Conservation (phyloP, 2,888 invertebrate genomes). For the Osmoderma eremita region DNA sequence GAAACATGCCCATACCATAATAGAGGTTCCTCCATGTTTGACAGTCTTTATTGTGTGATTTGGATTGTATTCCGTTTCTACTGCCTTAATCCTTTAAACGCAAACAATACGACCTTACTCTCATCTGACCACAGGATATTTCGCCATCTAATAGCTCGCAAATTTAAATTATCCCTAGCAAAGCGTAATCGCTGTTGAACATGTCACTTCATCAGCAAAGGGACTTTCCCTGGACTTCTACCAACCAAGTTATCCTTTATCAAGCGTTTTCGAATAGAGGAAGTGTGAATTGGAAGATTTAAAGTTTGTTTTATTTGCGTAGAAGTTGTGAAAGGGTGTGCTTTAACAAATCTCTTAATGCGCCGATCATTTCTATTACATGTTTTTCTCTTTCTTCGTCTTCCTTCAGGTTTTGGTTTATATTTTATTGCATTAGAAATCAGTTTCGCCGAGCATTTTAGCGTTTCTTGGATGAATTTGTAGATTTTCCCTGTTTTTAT, state of each 20-base stretch:
- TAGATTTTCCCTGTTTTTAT: too few species aligned
- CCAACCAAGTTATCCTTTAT: not conserved
- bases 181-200: too few species aligned
- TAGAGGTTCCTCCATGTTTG: constrained; percentile 6
- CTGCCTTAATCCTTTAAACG: not conserved
- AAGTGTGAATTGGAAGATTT: too few species aligned
- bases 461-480: too few species aligned
- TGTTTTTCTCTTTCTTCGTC: constrained; percentile 1
- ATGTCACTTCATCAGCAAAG: not conserved
- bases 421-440: too few species aligned
- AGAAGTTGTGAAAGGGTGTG: too few species aligned
- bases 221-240: not conserved
- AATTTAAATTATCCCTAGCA: too few species aligned
- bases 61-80: not conserved
- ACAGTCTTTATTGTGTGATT: constrained; percentile 2
- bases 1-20: constrained; percentile 5
- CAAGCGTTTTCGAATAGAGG: not conserved
- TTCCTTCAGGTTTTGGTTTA: constrained; percentile 3
- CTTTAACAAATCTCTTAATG: too few species aligned
- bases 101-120: constrained; percentile 9
- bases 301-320: too few species aligned
- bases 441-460: too few species aligned
- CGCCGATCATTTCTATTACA: not conserved
- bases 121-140: too few species aligned
- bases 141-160: too few species aligned